A percentile compares a stretch with the other conserved stretches of the same genome.
Conservation (phyloP, 2,888 invertebrate genomes). For the Epistrophe grossulariae region DNA sequence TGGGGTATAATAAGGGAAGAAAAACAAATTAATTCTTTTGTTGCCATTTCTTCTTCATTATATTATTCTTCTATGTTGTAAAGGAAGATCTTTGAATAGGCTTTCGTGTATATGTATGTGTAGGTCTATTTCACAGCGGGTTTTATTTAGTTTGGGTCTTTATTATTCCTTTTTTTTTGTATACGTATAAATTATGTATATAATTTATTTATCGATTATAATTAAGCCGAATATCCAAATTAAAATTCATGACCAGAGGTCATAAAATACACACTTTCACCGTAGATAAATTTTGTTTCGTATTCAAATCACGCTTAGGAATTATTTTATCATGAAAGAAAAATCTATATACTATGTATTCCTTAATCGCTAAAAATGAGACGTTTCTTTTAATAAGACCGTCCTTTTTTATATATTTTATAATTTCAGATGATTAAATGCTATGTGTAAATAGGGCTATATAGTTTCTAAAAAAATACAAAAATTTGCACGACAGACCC, state of each 20-base stretch:
- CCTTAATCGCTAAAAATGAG: background rate
- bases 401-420: background rate
- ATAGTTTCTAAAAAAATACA: no score
- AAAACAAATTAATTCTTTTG: conserved; percentile 48
- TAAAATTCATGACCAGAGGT: conserved; percentile 71
- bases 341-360: background rate
- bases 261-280: conserved; percentile 31
- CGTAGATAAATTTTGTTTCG: conserved; percentile 50
- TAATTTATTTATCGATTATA: conserved; percentile 72
- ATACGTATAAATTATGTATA: conserved; percentile 33
- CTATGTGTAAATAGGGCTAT: no score
- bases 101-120: background rate
- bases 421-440: background rate
- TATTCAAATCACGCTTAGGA: conserved; percentile 54
- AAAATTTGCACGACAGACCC: no score
- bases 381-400: background rate
- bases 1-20: conserved; percentile 52
- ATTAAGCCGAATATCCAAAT: conserved; percentile 69
- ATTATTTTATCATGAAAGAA: background rate
- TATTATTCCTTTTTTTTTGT: conserved; percentile 55
- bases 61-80: conserved; percentile 28
- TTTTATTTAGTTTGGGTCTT: conserved; percentile 47
- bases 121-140: conserved; percentile 25
- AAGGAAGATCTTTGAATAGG: conserved; percentile 33
- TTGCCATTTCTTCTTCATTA: conserved; percentile 24